Base-by-base conservation (phyloP, 2,888 invertebrate genomes). In the Synanthedon tipuliformis region DNA sequence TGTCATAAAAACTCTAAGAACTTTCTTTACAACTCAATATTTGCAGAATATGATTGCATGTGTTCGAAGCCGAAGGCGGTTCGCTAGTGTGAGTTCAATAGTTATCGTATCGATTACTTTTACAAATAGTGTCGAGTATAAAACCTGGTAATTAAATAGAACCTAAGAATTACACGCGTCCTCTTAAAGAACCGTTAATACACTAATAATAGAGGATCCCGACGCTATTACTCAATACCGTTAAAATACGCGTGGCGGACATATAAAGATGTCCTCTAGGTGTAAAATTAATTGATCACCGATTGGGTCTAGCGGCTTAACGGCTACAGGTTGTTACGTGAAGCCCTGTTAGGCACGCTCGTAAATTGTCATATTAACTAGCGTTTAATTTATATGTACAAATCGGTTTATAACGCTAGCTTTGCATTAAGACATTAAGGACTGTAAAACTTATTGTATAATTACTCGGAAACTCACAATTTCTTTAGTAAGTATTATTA, bases 351-450 rank as follows among this genome's bases (percentile, higher is more conserved):
- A 69, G 67, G 61, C 58, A 73, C 66, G 72, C 69, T 69, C 71
- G 68, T 78, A 78, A 78, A 78, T 75, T 74, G 75, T 73, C 73
- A 71, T 75, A 74, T 76, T 77, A 78, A 73, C 62, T 71, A 67
- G 67, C 63, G 69, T 68, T 78, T 71, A 71, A 71, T 73, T 70
- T 71, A 74, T 71, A 74, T 69, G 55, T 61, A 68, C 63, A 69
- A 75, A 75, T 75, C 73, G 66, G 73, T 71, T 76, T 78, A 74
- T 66, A 66, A 62, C 45, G 69, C 69, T 68, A 66, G 62, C 62
- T 71, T 68, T 64, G 64, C 65, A 71, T 71, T 64, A 71, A 45
- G 71, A 55, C 64, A 64, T 65, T 69, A 67, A 67, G 68, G 73
- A 55, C 64, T 64, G 65, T 69, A 67, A 67, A 69, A 73, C 70